Evolutionary conservation across 1,140 invertebrate genomes (phyloP).

Genomic region (Hetaerina americana): DNA sequence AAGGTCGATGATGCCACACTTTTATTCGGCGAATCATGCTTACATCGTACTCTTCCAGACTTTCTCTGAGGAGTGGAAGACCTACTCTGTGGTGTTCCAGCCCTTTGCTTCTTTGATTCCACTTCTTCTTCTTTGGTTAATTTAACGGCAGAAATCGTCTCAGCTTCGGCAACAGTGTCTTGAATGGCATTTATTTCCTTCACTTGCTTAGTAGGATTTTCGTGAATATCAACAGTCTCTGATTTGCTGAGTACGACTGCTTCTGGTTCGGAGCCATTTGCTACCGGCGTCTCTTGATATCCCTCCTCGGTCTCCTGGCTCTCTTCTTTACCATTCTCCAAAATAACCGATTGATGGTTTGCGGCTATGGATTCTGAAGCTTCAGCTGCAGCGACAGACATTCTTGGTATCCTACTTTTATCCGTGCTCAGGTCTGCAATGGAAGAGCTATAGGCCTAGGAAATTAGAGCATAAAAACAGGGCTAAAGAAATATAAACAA

Average conservation of each 20-base stretch:
- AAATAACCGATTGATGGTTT: neutral
- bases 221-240: too few relatives aligned
- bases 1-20: neutral
- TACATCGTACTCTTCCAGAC: neutral
- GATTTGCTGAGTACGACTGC: neutral
- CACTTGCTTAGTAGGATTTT: too few relatives aligned
- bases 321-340: neutral
- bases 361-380: neutral
- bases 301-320: neutral
- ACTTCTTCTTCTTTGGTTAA: neutral
- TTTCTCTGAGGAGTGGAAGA: neutral
- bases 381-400: neutral
- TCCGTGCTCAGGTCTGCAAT: too few relatives aligned
- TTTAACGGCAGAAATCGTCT: too few relatives aligned
- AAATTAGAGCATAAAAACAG: neutral
- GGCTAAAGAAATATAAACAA: neutral
- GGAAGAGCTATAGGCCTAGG: neutral
- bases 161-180: too few relatives aligned
- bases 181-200: too few relatives aligned
- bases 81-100: neutral
- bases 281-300: neutral
- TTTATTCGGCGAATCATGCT: neutral
- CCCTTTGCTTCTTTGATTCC: neutral
- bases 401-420: neutral
- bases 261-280: neutral